Evolutionary conservation across 2,113 vertebrate species (phyloP).

Genomic region (Cyprinus carpio): DNA sequence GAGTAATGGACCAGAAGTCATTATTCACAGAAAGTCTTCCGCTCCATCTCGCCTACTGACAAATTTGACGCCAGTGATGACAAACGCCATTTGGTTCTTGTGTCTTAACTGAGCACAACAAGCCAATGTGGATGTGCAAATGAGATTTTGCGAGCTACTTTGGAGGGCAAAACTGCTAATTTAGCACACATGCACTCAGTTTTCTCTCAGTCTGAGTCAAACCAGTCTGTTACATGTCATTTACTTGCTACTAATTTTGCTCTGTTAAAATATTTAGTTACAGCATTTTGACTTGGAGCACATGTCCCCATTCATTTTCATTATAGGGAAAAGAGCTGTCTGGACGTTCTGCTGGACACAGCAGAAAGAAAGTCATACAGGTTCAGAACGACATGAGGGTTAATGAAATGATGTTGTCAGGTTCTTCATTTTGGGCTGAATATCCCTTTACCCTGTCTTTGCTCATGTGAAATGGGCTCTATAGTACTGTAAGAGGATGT

Average conservation of each 20-base stretch:
- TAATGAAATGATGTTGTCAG: not conserved
- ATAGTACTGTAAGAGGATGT: conserved; percentile 19
- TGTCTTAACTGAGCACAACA: not conserved
- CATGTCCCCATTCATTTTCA: not conserved
- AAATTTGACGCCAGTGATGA: not conserved
- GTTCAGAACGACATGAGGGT: not conserved
- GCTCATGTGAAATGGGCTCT: conserved; percentile 24
- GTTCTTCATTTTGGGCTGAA: not conserved
- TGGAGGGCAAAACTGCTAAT: not conserved
- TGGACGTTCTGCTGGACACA: not conserved
- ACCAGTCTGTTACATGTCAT: not conserved
- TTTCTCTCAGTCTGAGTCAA: not conserved
- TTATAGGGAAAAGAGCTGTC: not conserved
- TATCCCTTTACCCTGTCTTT: conserved; percentile 9
- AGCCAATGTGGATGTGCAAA: not conserved
- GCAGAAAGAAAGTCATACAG: not conserved
- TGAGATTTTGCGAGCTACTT: not conserved
- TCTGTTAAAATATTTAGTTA: not conserved
- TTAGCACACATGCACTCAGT: not conserved
- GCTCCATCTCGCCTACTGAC: not conserved
- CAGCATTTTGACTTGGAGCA: not conserved
- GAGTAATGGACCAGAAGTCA: not conserved
- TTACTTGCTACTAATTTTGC: not conserved
- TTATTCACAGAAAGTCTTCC: not conserved
- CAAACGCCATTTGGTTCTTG: not conserved